Conservation (phyloP, 2,888 invertebrate species). For the Tanypteryx hageni region DNA sequence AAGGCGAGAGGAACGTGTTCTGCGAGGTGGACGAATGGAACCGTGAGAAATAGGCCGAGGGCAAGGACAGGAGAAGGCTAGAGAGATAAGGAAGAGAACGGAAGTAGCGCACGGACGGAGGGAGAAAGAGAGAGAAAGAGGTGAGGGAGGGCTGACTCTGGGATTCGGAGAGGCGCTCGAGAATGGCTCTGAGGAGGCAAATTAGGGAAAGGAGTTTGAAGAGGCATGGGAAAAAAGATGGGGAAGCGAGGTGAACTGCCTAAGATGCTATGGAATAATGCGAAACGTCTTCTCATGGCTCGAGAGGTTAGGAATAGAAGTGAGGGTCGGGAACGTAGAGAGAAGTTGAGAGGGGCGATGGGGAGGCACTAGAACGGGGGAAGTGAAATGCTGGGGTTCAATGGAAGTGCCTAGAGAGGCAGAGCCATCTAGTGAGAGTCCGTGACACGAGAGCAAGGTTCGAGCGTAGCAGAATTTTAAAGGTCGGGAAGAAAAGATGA, state of each 20-base stretch:
- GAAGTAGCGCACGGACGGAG: too few relatives aligned
- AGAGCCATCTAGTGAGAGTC: slow-evolving; percentile 18
- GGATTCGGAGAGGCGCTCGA: slow-evolving; percentile 32
- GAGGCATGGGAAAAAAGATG: neutral
- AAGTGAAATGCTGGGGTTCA: slow-evolving; percentile 2
- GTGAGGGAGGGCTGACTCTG: neutral
- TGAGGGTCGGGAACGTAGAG: neutral
- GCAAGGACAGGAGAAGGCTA: neutral
- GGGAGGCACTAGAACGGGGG: neutral
- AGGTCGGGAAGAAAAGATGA: neutral
- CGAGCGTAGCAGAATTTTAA: neutral
- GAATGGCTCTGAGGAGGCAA: slow-evolving; percentile 57
- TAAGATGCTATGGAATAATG: slow-evolving; percentile 38
- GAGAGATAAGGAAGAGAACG: too few relatives aligned
- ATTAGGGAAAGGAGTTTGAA: slow-evolving; percentile 48
- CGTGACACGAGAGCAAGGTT: slow-evolving; percentile 46
- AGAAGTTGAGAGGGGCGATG: neutral
- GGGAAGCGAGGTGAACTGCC: neutral
- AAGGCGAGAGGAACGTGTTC: neutral
- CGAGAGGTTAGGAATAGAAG: slow-evolving; percentile 39
- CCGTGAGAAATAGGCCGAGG: neutral
- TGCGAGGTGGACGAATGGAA: neutral
- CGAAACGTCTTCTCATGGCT: slow-evolving; percentile 42
- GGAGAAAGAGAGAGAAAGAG: too few relatives aligned
- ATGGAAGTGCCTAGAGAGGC: neutral